Conservation (phyloP, 2,797 vertebrate genomes). For the Ammospiza maritima region DNA sequence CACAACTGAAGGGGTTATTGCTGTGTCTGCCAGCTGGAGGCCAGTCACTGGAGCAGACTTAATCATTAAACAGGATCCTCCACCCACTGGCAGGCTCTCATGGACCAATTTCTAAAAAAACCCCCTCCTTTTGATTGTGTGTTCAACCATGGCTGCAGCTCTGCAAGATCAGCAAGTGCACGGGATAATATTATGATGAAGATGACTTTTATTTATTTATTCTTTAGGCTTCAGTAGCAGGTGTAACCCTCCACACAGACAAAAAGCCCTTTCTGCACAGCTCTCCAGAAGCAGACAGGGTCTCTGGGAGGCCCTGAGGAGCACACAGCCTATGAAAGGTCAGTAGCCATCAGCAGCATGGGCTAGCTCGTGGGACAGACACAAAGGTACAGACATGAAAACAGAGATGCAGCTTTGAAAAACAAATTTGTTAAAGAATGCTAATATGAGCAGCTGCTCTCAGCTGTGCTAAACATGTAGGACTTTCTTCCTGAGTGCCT, state of each 20-base stretch:
- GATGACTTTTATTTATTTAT: not conserved
- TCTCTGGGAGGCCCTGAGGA: not conserved
- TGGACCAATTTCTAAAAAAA: conserved; percentile 15
- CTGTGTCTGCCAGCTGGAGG: conserved; percentile 44
- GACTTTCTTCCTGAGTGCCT: fast-evolving
- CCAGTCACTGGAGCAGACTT: conserved; percentile 33
- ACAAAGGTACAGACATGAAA: not conserved
- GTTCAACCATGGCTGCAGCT: not conserved
- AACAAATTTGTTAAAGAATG: fast-evolving
- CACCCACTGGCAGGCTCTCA: not conserved
- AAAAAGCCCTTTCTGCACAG: not conserved
- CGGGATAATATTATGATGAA: not conserved
- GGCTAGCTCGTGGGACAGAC: fast-evolving
- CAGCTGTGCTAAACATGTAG: not conserved
- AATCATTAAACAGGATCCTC: conserved; percentile 25
- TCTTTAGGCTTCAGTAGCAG: not conserved
- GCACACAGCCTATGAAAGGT: not conserved
- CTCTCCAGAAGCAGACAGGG: not conserved
- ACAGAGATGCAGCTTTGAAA: not conserved
- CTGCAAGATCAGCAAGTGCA: not conserved
- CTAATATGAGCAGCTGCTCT: not conserved
- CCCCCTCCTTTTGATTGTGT: not conserved
- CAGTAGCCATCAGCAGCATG: not conserved
- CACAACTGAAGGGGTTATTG: conserved; percentile 52
- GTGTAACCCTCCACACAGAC: not conserved